Conservation (phyloP, 2,113 vertebrate genomes). For the Cichladusa arquata region DNA sequence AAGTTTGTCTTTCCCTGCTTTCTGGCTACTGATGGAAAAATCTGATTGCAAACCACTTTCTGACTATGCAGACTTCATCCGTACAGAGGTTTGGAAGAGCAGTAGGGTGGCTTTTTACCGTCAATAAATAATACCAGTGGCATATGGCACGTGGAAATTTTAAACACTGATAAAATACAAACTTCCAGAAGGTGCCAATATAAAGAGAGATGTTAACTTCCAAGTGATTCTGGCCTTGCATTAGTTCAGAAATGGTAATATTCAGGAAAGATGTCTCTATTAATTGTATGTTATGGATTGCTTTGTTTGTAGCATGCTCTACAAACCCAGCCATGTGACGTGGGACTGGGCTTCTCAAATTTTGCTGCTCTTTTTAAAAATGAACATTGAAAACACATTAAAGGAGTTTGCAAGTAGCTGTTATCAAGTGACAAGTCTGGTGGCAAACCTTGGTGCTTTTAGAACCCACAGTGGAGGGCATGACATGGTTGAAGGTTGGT, state of each 20-base stretch:
- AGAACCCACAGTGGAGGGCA: background rate
- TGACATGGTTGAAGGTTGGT: fast-evolving
- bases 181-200: background rate
- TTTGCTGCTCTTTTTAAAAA: background rate
- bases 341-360: background rate
- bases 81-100: background rate
- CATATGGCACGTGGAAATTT: background rate
- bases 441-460: background rate
- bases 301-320: background rate
- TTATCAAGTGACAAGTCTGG: background rate
- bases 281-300: fast-evolving
- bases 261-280: background rate
- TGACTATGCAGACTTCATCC: background rate
- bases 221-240: background rate
- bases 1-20: background rate
- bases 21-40: background rate
- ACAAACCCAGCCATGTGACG: background rate
- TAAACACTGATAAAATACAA: background rate
- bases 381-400: background rate
- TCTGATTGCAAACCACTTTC: background rate
- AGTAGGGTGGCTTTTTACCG: background rate
- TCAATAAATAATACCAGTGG: background rate
- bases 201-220: background rate
- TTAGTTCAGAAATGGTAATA: background rate
- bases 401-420: background rate